These are phyloP conservation scores for Electrona antarctica DNA, from an alignment of 2,113 vertebrate species.

Conservation along the genomic window DNA sequence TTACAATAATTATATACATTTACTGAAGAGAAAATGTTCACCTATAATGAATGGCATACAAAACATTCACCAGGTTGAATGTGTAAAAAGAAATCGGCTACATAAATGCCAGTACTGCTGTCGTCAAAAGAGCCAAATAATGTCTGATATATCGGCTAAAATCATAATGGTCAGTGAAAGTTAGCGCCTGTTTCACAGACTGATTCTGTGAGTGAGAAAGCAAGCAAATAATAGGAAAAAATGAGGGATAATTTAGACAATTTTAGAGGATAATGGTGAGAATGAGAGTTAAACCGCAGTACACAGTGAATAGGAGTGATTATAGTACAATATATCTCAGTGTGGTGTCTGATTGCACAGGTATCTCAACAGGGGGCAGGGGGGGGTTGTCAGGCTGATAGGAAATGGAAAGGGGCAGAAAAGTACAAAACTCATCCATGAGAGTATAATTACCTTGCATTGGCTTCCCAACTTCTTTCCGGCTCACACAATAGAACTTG, in stretches of 20 bases:
- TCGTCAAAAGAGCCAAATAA: too few relatives aligned
- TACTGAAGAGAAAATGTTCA: too few relatives aligned
- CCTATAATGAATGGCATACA: too few relatives aligned
- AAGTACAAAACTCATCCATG: conserved; percentile 27
- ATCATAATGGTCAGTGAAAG: not conserved
- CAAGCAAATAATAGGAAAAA: conserved; percentile 30
- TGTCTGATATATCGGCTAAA: not conserved
- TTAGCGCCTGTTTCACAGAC: conserved; percentile 12
- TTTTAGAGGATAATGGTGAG: conserved; percentile 5
- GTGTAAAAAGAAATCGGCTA: too few relatives aligned
- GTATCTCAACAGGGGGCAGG: conserved; percentile 58
- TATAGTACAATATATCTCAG: conserved; percentile 75
- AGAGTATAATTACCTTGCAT: conserved; percentile 48
- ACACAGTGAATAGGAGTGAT: conserved; percentile 74
- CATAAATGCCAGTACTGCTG: too few relatives aligned
- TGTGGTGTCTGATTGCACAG: conserved; percentile 77
- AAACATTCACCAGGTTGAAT: too few relatives aligned
- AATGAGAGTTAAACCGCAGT: conserved; percentile 34
- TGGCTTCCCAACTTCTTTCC: conserved; percentile 1
- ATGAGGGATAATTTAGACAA: conserved; percentile 13
- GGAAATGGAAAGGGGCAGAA: conserved; percentile 17
- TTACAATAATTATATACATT: too few relatives aligned
- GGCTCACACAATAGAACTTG: conserved; percentile 62
- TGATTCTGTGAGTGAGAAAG: conserved; percentile 1
- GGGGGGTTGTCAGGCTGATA: conserved; percentile 29